Base-by-base conservation (phyloP, 2,797 vertebrate genomes). In the Monodelphis domestica region DNA sequence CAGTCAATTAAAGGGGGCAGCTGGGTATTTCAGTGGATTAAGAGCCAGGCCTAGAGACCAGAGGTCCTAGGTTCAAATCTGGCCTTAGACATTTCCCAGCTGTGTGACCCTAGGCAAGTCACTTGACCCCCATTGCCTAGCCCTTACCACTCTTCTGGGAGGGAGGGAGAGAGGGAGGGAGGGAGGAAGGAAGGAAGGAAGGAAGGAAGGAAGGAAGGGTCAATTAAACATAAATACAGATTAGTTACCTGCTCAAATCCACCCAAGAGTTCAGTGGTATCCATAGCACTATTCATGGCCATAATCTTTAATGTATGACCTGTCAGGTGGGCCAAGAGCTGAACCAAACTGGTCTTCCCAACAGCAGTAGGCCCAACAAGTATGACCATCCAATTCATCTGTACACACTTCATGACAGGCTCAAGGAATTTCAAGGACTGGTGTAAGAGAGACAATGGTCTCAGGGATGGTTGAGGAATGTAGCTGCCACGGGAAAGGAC, bases 261-360 rank as follows among this genome's bases (percentile, higher is more conserved):
- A 30, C 99, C 99, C 92, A 99, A 98, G 55, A 99, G 99, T 94
- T 99, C 99, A 0, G 99, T 99, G 89, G 99, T 99, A 96, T 99
- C 99, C 99, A 99, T 99, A 0, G 99, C 98, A 38, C 99, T 99
- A 98, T 99, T 99, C 99, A 99, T 99, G 12, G 99, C 99, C 99
- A 99, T 99, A 92, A 99, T 98, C 94, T 99, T 98, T 51, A 99
- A 98, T 0, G 98, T 98, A 95, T 99, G 99, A 57, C 99, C 99
- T 0, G 99, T 99, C 95, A 99, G 98, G 94, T 99, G 98, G 28
- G 99, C 99, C 94, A 99, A 97, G 30, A 99, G 98, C 93, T 99
- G 99, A 96, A 99, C 98, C 93, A 99, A 97, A 96, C 99, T 99
- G 94, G 99, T 99, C 98, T 99, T 99, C 52, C 99, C 99, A 0